Base-by-base conservation (phyloP, 92 coral and sea anemone genomes). In the Porites divaricata region DNA sequence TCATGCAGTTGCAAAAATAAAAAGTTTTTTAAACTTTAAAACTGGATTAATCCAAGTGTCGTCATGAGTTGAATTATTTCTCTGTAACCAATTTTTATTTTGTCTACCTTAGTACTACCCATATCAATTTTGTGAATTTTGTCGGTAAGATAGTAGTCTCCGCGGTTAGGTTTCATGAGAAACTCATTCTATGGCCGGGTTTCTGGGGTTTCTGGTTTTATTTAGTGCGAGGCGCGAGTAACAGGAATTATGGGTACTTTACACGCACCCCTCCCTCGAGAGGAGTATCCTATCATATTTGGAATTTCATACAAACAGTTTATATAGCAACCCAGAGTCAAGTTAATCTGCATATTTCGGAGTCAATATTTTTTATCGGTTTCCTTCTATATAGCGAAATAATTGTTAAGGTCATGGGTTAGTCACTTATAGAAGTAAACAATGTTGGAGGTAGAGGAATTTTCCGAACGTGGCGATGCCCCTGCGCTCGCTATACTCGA, bases 401-500 rank as follows among this genome's bases (percentile, higher is more conserved):
- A 67, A 56, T 28, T 26, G 75, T 22, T 70, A 9, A 71, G 61
- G 23, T 72, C 71, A 82, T 82, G 86, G 86, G 79, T 23, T 82
- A 82, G 86, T 72, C 13, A 50, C 23, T 59, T 61, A 1, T 10
- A 59, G 10, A 57, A 59, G 63, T 49, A 19, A 48, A 19, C 72
- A 41, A 82, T 82, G 86, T 70, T 82, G 62, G 79, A 82, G 50
- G 58, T 82, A 52, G 88, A 84, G 24, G 89, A 83, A 9, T 87
- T 75, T 88, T 74, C 83, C 2, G 90, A 84, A 13, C 73, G 92
- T 19, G 99, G 99, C 51, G 99, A 96, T 80, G 99, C 87, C 10
- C 99, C 99, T 6, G 96, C 99, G 13, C 90, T 91, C 49, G 97
- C 98, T 15, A 87, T 95, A 56, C 84, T 96, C 83, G 93, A 91